phyloP scores from a whole-genome alignment of 2,888 invertebrate species.

The Congeria kusceri region DNA sequence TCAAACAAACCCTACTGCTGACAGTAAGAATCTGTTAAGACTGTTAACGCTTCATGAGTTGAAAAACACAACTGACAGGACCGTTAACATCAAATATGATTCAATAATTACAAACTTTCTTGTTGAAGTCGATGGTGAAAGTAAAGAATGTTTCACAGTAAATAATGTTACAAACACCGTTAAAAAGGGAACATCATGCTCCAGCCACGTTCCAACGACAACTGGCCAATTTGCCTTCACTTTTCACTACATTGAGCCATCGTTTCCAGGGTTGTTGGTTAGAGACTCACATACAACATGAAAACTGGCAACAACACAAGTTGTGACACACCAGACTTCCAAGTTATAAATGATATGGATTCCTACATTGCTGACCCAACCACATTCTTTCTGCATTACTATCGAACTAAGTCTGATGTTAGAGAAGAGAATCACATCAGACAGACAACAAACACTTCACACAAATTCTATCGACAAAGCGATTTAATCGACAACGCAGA shows the following conservation, averaged over 20 bases:
- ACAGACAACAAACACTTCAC: conserved; percentile 2
- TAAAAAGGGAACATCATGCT: conserved; percentile 33
- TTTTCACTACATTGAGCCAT: conserved; percentile 68
- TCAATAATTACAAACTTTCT: conserved; percentile 36
- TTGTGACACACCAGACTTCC: no score
- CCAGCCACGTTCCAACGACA: conserved; percentile 28
- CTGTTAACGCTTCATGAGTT: conserved; percentile 35
- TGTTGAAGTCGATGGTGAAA: conserved; percentile 18
- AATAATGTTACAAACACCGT: conserved; percentile 46
- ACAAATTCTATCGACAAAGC: neutral
- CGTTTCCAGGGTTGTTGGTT: conserved; percentile 74
- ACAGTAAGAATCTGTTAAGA: conserved; percentile 56
- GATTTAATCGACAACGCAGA: conserved; percentile 63
- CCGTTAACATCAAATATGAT: conserved; percentile 10
- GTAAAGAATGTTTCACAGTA: conserved; percentile 69
- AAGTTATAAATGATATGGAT: no score
- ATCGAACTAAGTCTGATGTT: conserved; percentile 13
- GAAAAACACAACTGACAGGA: conserved; percentile 17
- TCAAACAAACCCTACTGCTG: neutral
- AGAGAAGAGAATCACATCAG: conserved; percentile 6
- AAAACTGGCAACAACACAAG: neutral
- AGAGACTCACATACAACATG: conserved; percentile 37
- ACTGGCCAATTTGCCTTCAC: conserved; percentile 59
- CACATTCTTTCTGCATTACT: conserved; percentile 18
- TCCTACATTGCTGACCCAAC: neutral